Evolutionary conservation across 1,140 invertebrate species (phyloP), one percentile per base, ranked within the genome.

Genomic region (Anastrepha obliqua): DNA sequence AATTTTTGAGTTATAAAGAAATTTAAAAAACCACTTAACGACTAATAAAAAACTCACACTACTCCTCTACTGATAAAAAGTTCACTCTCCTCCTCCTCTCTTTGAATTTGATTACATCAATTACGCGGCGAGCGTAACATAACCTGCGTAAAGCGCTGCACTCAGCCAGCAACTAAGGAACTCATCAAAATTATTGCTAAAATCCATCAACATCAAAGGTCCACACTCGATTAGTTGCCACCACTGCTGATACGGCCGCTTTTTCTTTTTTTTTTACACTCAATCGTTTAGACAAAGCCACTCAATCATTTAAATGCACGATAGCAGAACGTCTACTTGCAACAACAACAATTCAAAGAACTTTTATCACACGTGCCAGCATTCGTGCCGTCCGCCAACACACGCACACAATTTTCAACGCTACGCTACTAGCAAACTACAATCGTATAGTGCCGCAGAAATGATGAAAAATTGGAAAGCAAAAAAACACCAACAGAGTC

Each of bases 301-400:
- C 74, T 55, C 74, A 81, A 81, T 81, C 74, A 81, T 81, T 55
- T 55, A 81, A 81, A 81, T 81, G 51, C 47, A 81, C 74, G 74
- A 81, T 44, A 7, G 74, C 74, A 81, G 47, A 17, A n/a, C 74
- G 74, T 20, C 51, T 11, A 3, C 47, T 5, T 7, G 29, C 47
- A 20, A 51, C 47, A 81, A n/a, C 74, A 55, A 81, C 47, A 51
- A 81, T 47, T 44, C 42, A 29, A 6, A 7, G 0, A 70, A 70
- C 39, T 39, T 70, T 70, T 70, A 70, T 70, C 74, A 81, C 47
- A 81, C 17, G 13, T 8, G 67, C 67, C 13, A 42, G n/a, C 74
- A 9, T 20, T 29, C 47, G 2, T 29, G 6, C n/a, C 17, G 17
- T 44, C 47, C 44, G 39, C 44, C 17, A 42, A 13, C n/a, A 58